A percentile compares a stretch with the other conserved stretches of the same genome.
Evolutionary conservation across 1,140 invertebrate genomes (phyloP).

Genomic region (Nebria ingens): DNA sequence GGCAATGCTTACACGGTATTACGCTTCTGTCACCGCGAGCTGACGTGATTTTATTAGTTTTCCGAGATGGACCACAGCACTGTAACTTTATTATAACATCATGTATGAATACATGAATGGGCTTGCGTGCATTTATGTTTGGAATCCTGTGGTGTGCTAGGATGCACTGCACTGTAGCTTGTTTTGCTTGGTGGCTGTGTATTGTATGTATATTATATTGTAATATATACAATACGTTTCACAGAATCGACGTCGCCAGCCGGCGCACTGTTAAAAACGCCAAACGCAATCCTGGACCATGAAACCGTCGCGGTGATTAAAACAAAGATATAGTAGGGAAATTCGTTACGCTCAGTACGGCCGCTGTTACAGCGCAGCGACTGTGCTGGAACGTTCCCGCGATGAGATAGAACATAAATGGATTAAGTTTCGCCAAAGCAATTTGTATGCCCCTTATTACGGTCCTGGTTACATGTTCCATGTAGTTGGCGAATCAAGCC

Average conservation of each 20-base stretch:
- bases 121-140: no score
- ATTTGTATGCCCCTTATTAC: constrained; percentile 32
- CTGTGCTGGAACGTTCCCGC: not conserved
- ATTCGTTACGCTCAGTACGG: constrained; percentile 7
- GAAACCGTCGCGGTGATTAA: constrained; percentile 6
- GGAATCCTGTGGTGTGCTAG: not conserved
- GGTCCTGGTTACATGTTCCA: constrained; percentile 26
- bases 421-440: constrained; percentile 31
- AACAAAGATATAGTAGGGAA: constrained; percentile 6
- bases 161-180: not conserved
- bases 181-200: not conserved
- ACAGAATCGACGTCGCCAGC: constrained; percentile 1
- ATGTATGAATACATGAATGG: no score
- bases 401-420: constrained; percentile 22
- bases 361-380: not conserved
- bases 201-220: not conserved
- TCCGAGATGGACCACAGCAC: not conserved
- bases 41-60: not conserved
- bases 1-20: no score
- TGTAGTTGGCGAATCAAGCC: constrained; percentile 28
- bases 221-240: constrained; percentile 2
- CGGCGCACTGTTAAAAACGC: not conserved
- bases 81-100: no score
- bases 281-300: constrained; percentile 1
- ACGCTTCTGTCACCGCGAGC: no score